These are phyloP conservation scores for Corythoichthys intestinalis DNA, from an alignment of 2,113 vertebrate genomes.

Conservation along the genomic window DNA sequence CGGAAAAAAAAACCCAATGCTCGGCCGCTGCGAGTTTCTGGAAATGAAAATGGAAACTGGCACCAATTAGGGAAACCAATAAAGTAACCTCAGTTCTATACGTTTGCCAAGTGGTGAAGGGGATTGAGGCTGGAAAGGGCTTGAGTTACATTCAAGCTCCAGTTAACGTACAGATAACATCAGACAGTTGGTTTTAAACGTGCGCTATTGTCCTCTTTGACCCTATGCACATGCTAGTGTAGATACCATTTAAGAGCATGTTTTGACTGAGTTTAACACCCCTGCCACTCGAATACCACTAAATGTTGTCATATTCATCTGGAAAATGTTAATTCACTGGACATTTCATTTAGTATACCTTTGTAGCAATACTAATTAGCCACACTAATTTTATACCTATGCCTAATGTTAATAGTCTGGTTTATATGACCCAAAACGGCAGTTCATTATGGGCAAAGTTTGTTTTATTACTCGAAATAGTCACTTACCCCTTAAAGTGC, in stretches of 20 bases:
- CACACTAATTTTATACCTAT: too few relatives aligned
- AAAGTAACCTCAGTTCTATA: slow-evolving; percentile 65
- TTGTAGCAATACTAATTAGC: background rate
- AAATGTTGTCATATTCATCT: slow-evolving; percentile 69
- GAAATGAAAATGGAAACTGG: slow-evolving; percentile 75
- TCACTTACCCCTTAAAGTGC: too few relatives aligned
- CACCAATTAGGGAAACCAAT: slow-evolving; percentile 73
- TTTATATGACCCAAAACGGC: too few relatives aligned
- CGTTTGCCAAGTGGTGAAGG: slow-evolving; percentile 61
- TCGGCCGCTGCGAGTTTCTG: slow-evolving; percentile 62
- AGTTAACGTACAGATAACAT: slow-evolving; percentile 67
- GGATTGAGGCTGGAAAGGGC: slow-evolving; percentile 43
- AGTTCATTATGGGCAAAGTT: too few relatives aligned
- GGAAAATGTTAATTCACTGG: background rate
- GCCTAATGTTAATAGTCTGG: too few relatives aligned
- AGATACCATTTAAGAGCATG: slow-evolving; percentile 5
- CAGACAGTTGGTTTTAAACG: slow-evolving; percentile 24
- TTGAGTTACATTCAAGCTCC: slow-evolving; percentile 54
- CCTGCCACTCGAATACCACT: slow-evolving; percentile 62
- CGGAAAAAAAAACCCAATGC: slow-evolving; percentile 43
- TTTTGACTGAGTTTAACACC: slow-evolving; percentile 61
- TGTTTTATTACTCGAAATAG: too few relatives aligned
- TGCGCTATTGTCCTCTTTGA: background rate
- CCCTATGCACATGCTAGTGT: slow-evolving; percentile 7
- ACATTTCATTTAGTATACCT: background rate